phyloP scores from a whole-genome alignment of 64 coral and sea anemone species.

The Hydrozoanthus tunicans region DNA sequence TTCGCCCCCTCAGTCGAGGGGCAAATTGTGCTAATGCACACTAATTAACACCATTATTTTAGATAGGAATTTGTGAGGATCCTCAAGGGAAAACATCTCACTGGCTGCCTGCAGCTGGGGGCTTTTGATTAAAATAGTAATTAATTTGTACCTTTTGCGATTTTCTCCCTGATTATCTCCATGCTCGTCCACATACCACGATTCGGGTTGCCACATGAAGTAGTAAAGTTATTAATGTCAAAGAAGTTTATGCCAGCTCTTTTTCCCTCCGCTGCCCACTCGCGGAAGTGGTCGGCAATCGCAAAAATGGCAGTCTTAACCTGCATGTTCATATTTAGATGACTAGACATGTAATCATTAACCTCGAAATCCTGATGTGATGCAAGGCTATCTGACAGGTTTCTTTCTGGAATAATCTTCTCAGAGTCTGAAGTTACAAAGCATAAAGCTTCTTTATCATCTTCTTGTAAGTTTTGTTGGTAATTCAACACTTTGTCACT shows the following conservation, averaged over 20 bases:
- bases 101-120: too few relatives aligned
- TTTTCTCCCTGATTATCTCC: constrained; percentile 42
- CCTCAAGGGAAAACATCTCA: too few relatives aligned
- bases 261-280: constrained; percentile 44
- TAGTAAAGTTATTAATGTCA: constrained; percentile 48
- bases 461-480: background rate
- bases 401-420: background rate
- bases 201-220: constrained; percentile 30
- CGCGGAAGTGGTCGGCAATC: constrained; percentile 42
- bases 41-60: too few relatives aligned
- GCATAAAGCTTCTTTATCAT: background rate
- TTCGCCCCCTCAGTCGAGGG: too few relatives aligned
- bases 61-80: too few relatives aligned
- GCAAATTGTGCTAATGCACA: too few relatives aligned
- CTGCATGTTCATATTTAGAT: background rate
- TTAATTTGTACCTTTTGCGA: constrained; percentile 16
- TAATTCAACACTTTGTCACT: background rate
- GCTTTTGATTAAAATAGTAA: background rate
- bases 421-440: background rate
- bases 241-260: constrained; percentile 44
- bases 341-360: background rate
- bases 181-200: constrained; percentile 35
- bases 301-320: constrained; percentile 46
- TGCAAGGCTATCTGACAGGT: background rate
- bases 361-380: background rate